Conservation (phyloP, 2,113 vertebrate species). For the Onychostruthus taczanowskii region DNA sequence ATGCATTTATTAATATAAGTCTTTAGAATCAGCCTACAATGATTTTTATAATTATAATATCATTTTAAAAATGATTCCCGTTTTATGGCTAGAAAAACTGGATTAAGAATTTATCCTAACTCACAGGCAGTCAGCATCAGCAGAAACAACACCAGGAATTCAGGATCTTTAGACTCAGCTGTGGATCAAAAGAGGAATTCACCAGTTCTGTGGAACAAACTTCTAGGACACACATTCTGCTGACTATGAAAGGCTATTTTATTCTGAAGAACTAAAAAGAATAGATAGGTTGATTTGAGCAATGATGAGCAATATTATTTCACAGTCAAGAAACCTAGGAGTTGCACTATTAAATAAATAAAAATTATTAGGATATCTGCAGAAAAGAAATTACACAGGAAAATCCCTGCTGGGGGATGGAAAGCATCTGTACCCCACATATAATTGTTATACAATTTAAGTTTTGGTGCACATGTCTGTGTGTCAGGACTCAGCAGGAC, state of each 20-base stretch:
- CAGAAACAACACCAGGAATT: not conserved
- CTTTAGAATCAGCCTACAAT: not conserved
- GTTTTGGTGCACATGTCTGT: not conserved
- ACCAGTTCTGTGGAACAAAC: not conserved
- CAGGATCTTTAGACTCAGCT: not conserved
- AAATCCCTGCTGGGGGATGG: not conserved
- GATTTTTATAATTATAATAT: too few species aligned
- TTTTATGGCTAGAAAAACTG: constrained; percentile 25
- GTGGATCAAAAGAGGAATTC: not conserved
- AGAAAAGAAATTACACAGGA: not conserved
- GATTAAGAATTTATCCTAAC: not conserved
- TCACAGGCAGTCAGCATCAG: not conserved
- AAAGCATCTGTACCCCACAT: not conserved
- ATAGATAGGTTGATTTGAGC: not conserved
- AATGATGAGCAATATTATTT: not conserved
- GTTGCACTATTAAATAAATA: not conserved
- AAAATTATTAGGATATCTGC: not conserved
- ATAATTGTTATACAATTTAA: not conserved
- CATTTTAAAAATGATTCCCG: not conserved
- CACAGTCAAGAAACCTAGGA: not conserved
- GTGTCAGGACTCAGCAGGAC: not conserved
- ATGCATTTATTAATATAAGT: not conserved
- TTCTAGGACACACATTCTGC: not conserved
- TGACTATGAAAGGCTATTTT: not conserved
- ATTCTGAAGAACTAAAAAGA: not conserved